phyloP scores from a whole-genome alignment of 2,797 vertebrate genomes.

The Tauraco hartlaubi region DNA sequence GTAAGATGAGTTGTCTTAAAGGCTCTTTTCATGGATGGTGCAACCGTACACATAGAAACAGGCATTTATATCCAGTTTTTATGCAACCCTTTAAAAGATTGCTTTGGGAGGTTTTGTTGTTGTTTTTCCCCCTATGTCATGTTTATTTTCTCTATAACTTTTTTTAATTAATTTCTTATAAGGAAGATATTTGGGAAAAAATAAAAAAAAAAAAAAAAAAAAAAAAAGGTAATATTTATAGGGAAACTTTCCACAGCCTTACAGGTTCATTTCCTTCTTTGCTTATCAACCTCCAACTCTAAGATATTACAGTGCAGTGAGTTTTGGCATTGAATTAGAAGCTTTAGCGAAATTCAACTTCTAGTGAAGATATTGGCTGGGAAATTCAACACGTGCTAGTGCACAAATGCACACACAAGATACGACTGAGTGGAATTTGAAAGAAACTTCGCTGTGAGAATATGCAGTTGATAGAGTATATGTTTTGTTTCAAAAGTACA shows the following conservation, averaged over 20 bases:
- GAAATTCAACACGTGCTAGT: not conserved
- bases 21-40: not conserved
- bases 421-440: not conserved
- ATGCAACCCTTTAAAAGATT: not conserved
- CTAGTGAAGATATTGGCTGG: slow-evolving; percentile 4
- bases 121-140: not conserved
- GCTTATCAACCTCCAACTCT: not conserved
- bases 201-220: not conserved
- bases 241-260: not conserved
- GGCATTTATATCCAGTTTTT: not conserved
- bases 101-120: not conserved
- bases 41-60: not conserved
- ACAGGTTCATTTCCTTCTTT: not conserved
- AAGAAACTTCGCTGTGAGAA: not conserved
- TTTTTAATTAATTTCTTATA: not conserved
- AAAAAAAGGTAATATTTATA: not conserved
- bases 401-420: not conserved
- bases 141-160: not conserved
- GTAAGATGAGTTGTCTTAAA: slow-evolving; percentile 4
- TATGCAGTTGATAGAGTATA: not conserved
- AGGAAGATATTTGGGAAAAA: not conserved
- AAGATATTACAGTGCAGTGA: not conserved
- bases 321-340: slow-evolving; percentile 29
- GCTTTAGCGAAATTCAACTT: not conserved
- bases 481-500: not conserved